Evolutionary conservation across 2,888 invertebrate genomes (phyloP).

Genomic region (Heliconius charithonia): DNA sequence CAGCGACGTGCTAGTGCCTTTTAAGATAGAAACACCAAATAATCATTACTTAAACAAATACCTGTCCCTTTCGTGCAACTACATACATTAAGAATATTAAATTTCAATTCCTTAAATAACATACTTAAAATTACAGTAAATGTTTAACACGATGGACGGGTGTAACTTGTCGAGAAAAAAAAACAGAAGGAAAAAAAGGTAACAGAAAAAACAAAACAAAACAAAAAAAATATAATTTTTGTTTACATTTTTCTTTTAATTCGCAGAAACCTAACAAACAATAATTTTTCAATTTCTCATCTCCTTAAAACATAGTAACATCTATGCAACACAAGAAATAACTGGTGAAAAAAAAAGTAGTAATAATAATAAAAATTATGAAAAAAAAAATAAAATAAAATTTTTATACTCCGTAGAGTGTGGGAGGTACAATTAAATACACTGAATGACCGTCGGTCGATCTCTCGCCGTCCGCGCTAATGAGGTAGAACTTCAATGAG

Average conservation of each 20-base stretch:
- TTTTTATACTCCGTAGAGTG: constrained; percentile 83
- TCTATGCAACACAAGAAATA: constrained; percentile 84
- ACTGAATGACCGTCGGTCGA: constrained; percentile 69
- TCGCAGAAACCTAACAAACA: constrained; percentile 85
- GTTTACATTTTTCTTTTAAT: constrained; percentile 82
- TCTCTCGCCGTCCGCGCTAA: constrained; percentile 64
- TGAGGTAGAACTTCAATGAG: constrained; percentile 80
- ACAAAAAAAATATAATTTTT: constrained; percentile 73
- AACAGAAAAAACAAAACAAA: constrained; percentile 69
- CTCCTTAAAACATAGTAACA: constrained; percentile 84
- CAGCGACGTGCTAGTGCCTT: constrained; percentile 67
- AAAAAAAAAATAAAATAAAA: constrained; percentile 64
- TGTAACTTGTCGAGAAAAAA: constrained; percentile 79
- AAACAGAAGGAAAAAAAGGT: constrained; percentile 16
- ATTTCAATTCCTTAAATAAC: constrained; percentile 76
- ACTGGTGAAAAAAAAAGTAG: constrained; percentile 72
- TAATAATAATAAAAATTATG: constrained; percentile 65
- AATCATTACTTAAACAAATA: constrained; percentile 66
- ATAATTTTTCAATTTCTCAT: constrained; percentile 80
- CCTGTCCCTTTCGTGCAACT: constrained; percentile 75
- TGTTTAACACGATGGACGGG: constrained; percentile 83
- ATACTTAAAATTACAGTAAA: constrained; percentile 79
- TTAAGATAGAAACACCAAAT: constrained; percentile 77
- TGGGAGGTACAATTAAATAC: constrained; percentile 82
- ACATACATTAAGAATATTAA: constrained; percentile 71